Conservation (phyloP, 2,113 vertebrate species). For the Lasiurus borealis region DNA sequence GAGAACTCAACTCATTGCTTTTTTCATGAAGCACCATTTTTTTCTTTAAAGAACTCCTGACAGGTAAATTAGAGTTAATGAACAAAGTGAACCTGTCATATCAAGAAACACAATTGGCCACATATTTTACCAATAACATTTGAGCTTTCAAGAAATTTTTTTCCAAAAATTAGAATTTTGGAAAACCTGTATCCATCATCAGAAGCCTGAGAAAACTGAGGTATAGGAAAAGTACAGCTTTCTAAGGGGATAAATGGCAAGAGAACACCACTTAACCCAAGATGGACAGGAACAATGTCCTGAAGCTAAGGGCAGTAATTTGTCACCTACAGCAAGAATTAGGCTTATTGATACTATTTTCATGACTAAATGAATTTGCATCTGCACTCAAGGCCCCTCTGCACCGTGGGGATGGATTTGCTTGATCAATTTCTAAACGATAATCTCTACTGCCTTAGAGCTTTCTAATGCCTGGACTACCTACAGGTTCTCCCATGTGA, state of each 20-base stretch:
- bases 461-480: neutral
- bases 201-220: neutral
- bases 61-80: neutral
- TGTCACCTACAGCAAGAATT: neutral
- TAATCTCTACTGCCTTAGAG: neutral
- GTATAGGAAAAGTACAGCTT: neutral
- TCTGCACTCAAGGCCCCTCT: neutral
- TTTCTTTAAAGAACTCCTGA: neutral
- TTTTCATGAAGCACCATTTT: neutral
- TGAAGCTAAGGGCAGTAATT: neutral
- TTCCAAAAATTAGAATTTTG: slow-evolving; percentile 37
- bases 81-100: neutral
- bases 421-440: neutral
- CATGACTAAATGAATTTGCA: neutral
- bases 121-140: neutral
- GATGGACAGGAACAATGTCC: neutral
- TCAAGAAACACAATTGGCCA: neutral
- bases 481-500: neutral
- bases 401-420: neutral
- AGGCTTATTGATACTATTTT: neutral
- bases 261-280: neutral
- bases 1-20: neutral
- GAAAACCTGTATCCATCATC: neutral
- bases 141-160: neutral
- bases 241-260: neutral